A percentile compares a stretch with the other conserved stretches of the same genome.
These are phyloP conservation scores for Sceloporus undulatus DNA, from an alignment of 2,113 vertebrate genomes.

Conservation along the genomic window DNA sequence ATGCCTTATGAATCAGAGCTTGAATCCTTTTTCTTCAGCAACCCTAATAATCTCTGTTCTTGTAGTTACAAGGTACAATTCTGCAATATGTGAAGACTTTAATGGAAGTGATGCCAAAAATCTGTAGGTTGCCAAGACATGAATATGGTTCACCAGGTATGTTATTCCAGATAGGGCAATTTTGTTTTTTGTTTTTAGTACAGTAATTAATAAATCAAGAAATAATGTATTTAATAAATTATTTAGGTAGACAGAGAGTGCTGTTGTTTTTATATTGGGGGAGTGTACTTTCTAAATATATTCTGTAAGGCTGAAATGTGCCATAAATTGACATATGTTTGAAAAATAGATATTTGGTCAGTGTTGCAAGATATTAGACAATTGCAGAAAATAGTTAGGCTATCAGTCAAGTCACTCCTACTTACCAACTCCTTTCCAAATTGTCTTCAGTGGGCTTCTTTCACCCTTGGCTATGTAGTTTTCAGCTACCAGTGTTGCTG, in stretches of 20 bases:
- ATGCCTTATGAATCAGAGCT: not conserved
- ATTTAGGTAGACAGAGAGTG: not conserved
- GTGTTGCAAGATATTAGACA: not conserved
- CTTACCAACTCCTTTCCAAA: no score
- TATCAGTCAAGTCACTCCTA: not conserved
- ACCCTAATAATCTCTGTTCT: constrained; percentile 24
- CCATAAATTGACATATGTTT: not conserved
- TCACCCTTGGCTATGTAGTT: not conserved
- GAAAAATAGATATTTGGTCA: not conserved
- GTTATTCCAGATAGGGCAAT: constrained; percentile 26
- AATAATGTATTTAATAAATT: not conserved
- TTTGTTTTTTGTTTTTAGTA: constrained; percentile 6
- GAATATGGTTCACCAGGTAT: constrained; percentile 91
- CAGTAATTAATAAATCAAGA: constrained; percentile 5
- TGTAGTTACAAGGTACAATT: constrained; percentile 89
- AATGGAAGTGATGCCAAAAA: constrained; percentile 94
- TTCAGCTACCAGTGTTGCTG: not conserved
- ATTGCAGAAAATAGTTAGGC: not conserved
- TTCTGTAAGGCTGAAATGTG: not conserved
- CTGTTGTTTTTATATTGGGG: not conserved
- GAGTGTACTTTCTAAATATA: not conserved
- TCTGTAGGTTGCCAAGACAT: constrained; percentile 89
- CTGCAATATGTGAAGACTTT: constrained; percentile 91
- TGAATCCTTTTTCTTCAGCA: not conserved
- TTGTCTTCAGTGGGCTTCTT: not conserved